These are phyloP conservation scores for Catharus fuscescens DNA, from an alignment of 2,113 vertebrate genomes.

Conservation along the genomic window DNA sequence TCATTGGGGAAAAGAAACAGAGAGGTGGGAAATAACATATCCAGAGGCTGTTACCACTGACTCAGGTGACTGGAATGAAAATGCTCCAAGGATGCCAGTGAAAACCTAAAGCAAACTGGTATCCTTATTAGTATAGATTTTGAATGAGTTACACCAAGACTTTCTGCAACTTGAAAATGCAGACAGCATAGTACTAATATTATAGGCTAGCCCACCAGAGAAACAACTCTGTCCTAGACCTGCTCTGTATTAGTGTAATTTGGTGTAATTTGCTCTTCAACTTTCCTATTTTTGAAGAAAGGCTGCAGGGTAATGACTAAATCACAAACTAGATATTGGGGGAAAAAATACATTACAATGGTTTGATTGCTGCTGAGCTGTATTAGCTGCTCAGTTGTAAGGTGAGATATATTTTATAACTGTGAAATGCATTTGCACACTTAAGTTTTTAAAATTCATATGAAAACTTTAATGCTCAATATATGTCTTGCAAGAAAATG, in stretches of 20 bases:
- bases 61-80: neutral
- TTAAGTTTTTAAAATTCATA: neutral
- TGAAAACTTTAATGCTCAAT: neutral
- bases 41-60: neutral
- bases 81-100: neutral
- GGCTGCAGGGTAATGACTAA: neutral
- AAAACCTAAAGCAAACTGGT: neutral
- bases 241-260: neutral
- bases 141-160: neutral
- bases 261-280: neutral
- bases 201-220: neutral
- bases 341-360: neutral
- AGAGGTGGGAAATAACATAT: neutral
- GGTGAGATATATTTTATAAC: neutral
- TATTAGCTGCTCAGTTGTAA: neutral
- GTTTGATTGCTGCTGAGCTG: neutral
- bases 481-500: neutral
- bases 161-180: neutral
- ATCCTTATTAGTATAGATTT: neutral
- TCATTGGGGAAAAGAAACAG: neutral
- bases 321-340: neutral
- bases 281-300: neutral
- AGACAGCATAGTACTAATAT: neutral
- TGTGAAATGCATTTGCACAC: neutral
- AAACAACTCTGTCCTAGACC: neutral